phyloP scores from a whole-genome alignment of 2,888 invertebrate genomes.

The Gortyna flavago region DNA sequence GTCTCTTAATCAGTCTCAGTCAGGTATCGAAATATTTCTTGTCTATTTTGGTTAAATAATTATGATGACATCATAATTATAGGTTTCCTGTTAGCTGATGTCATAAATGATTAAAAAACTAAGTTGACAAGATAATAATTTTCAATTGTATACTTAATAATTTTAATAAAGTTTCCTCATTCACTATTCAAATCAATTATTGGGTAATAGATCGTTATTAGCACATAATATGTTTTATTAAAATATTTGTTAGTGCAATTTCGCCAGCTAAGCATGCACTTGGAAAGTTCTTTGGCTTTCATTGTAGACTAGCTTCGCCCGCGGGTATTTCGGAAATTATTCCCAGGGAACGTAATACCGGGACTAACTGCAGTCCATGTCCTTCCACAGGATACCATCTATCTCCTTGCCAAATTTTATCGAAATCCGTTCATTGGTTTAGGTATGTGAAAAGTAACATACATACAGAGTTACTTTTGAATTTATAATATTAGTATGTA shows the following conservation, averaged over 20 bases:
- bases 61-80: constrained; percentile 24
- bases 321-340: neutral
- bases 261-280: neutral
- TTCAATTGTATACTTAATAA: constrained; percentile 37
- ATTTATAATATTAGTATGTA: neutral
- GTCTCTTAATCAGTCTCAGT: neutral
- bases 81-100: constrained; percentile 15
- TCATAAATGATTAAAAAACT: constrained; percentile 37
- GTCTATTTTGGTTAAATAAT: neutral
- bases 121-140: constrained; percentile 28
- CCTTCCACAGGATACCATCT: neutral
- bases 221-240: neutral
- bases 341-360: neutral
- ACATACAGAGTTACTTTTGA: neutral
- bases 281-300: neutral
- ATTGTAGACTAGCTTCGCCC: neutral
- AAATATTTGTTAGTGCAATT: neutral
- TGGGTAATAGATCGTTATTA: constrained; percentile 35
- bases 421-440: neutral
- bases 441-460: too few relatives aligned
- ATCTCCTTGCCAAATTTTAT: neutral
- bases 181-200: constrained; percentile 42
- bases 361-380: too few relatives aligned
- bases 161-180: constrained; percentile 51
- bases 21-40: constrained; percentile 11